Conservation (phyloP, 1,140 invertebrate genomes). For the Acyrthosiphon pisum region DNA sequence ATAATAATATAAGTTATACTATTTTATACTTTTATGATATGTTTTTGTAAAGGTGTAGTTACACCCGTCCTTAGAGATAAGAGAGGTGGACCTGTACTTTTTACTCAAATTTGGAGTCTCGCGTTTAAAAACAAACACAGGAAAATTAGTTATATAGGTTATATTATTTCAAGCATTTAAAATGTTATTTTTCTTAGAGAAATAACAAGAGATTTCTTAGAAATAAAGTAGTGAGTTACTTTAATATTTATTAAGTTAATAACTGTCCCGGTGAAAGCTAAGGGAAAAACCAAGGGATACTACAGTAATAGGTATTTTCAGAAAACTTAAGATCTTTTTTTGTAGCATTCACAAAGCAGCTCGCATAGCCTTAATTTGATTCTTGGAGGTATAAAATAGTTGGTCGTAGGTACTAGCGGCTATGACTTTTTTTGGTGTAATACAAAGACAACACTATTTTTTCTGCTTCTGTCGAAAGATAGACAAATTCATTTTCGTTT, state of each 20-base stretch:
- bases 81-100: fast-evolving
- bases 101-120: neutral
- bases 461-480: neutral
- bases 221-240: neutral
- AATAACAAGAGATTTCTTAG: neutral
- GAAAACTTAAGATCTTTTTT: neutral
- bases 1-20: neutral
- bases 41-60: neutral
- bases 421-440: neutral
- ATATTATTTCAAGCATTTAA: neutral
- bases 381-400: neutral
- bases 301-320: neutral
- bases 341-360: neutral
- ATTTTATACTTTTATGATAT: neutral
- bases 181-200: neutral
- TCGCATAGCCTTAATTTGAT: neutral
- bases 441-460: neutral
- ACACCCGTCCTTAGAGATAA: neutral
- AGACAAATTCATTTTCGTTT: neutral
- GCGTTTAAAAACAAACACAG: neutral
- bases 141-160: neutral
- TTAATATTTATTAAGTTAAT: neutral
- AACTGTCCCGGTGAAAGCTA: neutral
- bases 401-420: neutral
- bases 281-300: neutral